Evolutionary conservation across 2,888 invertebrate genomes (phyloP).

Genomic region (Agonopterix arenella): DNA sequence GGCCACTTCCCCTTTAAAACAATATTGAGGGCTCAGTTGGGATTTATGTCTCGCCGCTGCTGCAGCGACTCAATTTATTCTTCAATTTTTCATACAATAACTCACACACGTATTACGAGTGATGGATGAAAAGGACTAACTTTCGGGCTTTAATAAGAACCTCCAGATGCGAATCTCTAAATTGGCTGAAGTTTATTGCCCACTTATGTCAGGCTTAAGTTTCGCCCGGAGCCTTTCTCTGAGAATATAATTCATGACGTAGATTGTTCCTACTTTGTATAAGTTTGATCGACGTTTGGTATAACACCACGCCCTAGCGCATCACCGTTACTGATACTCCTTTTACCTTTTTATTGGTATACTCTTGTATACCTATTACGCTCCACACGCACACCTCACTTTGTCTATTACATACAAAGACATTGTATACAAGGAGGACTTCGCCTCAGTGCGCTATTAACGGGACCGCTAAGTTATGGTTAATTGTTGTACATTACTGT

Average conservation of each 20-base stretch:
- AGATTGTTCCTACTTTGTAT: slow-evolving; percentile 66
- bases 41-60: slow-evolving; percentile 77
- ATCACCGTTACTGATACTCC: not conserved
- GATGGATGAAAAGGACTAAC: slow-evolving; percentile 78
- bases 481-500: too few species aligned
- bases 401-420: too few species aligned
- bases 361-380: too few species aligned
- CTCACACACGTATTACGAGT: slow-evolving; percentile 77
- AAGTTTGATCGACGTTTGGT: slow-evolving; percentile 60
- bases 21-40: slow-evolving; percentile 78
- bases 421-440: too few species aligned
- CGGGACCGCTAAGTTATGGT: too few species aligned
- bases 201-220: slow-evolving; percentile 77
- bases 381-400: too few species aligned
- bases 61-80: slow-evolving; percentile 78
- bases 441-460: too few species aligned
- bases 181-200: slow-evolving; percentile 77
- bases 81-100: slow-evolving; percentile 78
- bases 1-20: slow-evolving; percentile 78
- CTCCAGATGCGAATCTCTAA: slow-evolving; percentile 77
- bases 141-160: slow-evolving; percentile 77
- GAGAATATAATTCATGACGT: slow-evolving; percentile 73
- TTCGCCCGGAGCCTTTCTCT: slow-evolving; percentile 71
- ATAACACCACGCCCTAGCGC: slow-evolving; percentile 24
- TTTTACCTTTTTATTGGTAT: too few species aligned